Evolutionary conservation across 2,888 invertebrate genomes (phyloP), one percentile per base, ranked within the genome.

Genomic region (Galeruca laticollis): DNA sequence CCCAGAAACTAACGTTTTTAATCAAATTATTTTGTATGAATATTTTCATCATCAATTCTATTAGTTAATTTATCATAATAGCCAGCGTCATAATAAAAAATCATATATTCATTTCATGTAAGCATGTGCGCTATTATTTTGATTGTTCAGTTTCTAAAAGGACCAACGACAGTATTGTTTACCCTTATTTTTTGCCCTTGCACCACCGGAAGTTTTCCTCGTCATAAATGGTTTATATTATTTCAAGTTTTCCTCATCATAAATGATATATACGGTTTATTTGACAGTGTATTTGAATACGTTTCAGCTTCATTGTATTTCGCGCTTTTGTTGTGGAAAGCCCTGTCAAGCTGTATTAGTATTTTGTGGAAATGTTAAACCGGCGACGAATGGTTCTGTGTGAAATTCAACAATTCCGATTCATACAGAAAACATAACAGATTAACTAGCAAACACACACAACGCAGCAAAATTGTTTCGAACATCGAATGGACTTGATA

Each of bases 271-370:
- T 52, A 52, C 52, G 9, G 52, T 20, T 10, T 52, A 54, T 54
- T 54, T 54, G 13, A 52, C 13, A 26, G 52, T 52, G 18, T 54
- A 54, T 15, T 15, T 54, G 54, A 13, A 6, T n/a, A 31, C 26
- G 47, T 15, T n/a, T 54, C n/a, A 10, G 31, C 26, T 31, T 52
- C 54, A 54, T 54, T 54, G 52, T 52, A 52, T 13, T 52, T 26
- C 26, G 18, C 5, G 54, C 54, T 31, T 26, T 54, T 54, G 54
- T 54, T 54, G 10, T 13, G 26, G 31, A 31, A 54, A 13, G 26
- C 13, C 31, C 54, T 54, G 54, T 54, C 54, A 54, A 54, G 54
- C 54, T 15, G 9, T 31, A 54, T 54, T 31, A 54, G 26, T 54
- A 54, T 31, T 31, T 54, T 13, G 21, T 21, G 52, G 13, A 21